These are phyloP conservation scores for Eubucco bourcierii DNA, from an alignment of 2,113 vertebrate genomes.

Conservation along the genomic window DNA sequence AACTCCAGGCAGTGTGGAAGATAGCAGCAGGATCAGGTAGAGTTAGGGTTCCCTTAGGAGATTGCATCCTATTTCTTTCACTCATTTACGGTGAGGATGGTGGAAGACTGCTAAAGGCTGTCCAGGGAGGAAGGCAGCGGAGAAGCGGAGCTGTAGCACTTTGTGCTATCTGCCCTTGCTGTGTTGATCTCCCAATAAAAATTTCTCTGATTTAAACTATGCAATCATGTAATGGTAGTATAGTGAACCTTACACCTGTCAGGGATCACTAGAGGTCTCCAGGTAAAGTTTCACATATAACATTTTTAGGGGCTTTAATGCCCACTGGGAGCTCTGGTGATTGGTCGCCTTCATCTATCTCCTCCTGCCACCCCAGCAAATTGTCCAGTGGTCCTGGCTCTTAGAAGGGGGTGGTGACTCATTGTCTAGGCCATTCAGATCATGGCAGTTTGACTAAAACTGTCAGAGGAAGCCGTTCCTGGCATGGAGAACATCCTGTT, in stretches of 20 bases:
- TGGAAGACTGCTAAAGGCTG: too few relatives aligned
- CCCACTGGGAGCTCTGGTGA: neutral
- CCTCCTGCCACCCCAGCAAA: neutral
- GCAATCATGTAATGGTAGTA: neutral
- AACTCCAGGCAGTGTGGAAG: too few relatives aligned
- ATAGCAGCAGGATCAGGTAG: too few relatives aligned
- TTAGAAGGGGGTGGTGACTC: neutral
- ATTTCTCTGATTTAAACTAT: neutral
- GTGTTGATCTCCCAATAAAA: neutral
- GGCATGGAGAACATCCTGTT: neutral
- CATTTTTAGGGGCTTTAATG: neutral
- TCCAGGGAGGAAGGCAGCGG: too few relatives aligned
- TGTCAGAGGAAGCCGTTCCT: neutral
- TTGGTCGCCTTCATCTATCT: neutral
- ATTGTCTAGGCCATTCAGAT: neutral
- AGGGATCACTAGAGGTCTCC: neutral
- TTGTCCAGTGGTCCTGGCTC: neutral
- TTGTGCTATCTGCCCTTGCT: neutral
- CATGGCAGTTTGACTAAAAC: neutral
- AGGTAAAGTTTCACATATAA: neutral
- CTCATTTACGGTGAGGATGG: too few relatives aligned
- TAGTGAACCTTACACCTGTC: neutral
- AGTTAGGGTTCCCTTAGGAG: too few relatives aligned
- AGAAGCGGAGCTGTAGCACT: neutral
- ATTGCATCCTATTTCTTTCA: too few relatives aligned